Conservation (phyloP, 2,113 vertebrate genomes). For the Cnemophilus loriae region DNA sequence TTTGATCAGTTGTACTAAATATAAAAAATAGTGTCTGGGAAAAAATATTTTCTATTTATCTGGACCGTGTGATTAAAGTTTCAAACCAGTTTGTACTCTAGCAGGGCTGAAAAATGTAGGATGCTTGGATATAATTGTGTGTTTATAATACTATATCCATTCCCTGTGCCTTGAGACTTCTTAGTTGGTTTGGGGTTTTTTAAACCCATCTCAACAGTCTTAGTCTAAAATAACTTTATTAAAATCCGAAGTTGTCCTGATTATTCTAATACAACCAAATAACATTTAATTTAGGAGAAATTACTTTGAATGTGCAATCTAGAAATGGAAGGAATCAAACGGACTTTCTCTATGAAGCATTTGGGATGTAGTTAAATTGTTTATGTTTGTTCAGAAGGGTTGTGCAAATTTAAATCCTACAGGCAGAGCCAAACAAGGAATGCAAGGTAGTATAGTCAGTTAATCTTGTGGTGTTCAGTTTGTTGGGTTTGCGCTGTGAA, state of each 20-base stretch:
- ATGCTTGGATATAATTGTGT: neutral
- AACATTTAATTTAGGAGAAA: conserved; percentile 74
- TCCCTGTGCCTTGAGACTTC: neutral
- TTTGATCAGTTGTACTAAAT: neutral
- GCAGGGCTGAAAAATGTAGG: neutral
- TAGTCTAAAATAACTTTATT: conserved; percentile 65
- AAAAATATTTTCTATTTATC: neutral
- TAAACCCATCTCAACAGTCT: neutral
- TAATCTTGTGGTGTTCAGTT: conserved; percentile 74
- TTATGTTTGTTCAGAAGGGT: conserved; percentile 68
- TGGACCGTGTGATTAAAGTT: neutral
- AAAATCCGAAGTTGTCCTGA: conserved; percentile 63
- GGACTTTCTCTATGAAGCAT: conserved; percentile 61
- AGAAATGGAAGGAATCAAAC: conserved; percentile 67
- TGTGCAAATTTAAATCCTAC: conserved; percentile 76
- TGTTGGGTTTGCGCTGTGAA: conserved; percentile 69
- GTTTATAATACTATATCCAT: neutral
- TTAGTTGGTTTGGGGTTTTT: neutral
- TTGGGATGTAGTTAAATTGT: conserved; percentile 72
- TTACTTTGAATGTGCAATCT: conserved; percentile 57
- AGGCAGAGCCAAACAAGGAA: conserved; percentile 72
- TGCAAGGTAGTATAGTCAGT: conserved; percentile 67
- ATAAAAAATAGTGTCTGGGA: neutral
- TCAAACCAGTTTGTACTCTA: neutral
- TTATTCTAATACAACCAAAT: conserved; percentile 69